Conservation (phyloP, 2,113 vertebrate species). For the Oriolus oriolus region DNA sequence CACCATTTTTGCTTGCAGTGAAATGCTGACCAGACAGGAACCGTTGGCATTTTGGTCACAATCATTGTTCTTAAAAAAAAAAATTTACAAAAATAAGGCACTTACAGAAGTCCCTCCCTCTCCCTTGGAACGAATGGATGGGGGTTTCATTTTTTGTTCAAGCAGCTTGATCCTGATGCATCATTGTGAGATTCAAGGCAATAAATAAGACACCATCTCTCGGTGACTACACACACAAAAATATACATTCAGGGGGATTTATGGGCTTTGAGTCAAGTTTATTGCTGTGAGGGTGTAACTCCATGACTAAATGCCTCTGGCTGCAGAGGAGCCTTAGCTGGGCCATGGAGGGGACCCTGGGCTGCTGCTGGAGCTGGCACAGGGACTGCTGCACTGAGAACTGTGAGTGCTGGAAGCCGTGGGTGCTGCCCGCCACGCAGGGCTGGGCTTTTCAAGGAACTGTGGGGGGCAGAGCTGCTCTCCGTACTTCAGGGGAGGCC, state of each 20-base stretch:
- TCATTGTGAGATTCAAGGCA: constrained; percentile 22
- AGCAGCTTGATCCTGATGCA: constrained; percentile 39
- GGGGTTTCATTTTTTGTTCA: neutral
- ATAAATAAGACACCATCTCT: constrained; percentile 61
- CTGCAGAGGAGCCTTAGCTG: neutral
- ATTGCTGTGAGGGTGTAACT: neutral
- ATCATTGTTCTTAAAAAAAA: neutral
- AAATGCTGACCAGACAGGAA: neutral
- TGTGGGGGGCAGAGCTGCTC: constrained; percentile 34
- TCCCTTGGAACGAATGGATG: neutral
- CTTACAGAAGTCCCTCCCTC: neutral
- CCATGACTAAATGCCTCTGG: neutral
- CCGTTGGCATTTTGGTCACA: neutral
- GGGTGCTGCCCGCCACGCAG: neutral
- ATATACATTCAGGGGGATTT: constrained; percentile 19
- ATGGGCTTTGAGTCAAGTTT: neutral
- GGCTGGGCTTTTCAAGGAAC: neutral
- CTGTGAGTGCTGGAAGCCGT: neutral
- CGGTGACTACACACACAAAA: constrained; percentile 1
- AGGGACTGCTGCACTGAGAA: neutral
- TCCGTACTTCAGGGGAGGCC: neutral
- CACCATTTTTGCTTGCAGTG: neutral
- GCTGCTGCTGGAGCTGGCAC: neutral
- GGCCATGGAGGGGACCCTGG: neutral
- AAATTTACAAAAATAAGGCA: neutral